Conservation (phyloP, 2,797 vertebrate genomes). For the Chrosomus eos region DNA sequence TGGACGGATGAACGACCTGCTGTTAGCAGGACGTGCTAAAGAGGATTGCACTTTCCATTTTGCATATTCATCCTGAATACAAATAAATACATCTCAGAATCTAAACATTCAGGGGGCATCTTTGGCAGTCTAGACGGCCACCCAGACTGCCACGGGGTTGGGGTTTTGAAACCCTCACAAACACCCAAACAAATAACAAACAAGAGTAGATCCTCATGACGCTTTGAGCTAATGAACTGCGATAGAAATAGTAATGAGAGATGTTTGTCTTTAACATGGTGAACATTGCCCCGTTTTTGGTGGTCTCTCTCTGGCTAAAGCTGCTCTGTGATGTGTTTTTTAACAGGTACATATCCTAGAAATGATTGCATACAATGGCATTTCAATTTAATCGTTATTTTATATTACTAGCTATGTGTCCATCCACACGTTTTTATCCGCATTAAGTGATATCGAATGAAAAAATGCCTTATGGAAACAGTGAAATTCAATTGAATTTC, state of each 20-base stretch:
- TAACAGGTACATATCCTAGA: background rate
- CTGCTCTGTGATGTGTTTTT: background rate
- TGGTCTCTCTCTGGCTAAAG: background rate
- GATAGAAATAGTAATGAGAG: slow-evolving; percentile 25
- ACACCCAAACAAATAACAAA: slow-evolving; percentile 69
- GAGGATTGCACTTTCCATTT: slow-evolving; percentile 75
- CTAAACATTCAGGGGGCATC: slow-evolving; percentile 75
- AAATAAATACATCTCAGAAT: slow-evolving; percentile 79
- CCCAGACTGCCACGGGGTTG: slow-evolving; percentile 69
- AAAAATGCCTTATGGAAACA: no score
- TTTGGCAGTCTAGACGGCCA: slow-evolving; percentile 73
- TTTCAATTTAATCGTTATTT: background rate
- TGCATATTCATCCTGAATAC: slow-evolving; percentile 77
- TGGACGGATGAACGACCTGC: slow-evolving; percentile 75
- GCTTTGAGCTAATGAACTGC: slow-evolving; percentile 13
- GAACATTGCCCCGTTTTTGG: background rate
- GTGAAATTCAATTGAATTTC: no score
- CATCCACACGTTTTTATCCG: no score
- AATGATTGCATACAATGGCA: background rate
- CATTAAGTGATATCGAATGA: no score
- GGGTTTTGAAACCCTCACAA: slow-evolving; percentile 63
- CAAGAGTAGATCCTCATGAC: slow-evolving; percentile 47
- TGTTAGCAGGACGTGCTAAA: slow-evolving; percentile 71
- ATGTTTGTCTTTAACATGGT: background rate
- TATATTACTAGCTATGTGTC: no score